Evolutionary conservation across 2,888 invertebrate genomes (phyloP), one percentile per base, ranked within the genome.

Genomic region (Metalampra italica): DNA sequence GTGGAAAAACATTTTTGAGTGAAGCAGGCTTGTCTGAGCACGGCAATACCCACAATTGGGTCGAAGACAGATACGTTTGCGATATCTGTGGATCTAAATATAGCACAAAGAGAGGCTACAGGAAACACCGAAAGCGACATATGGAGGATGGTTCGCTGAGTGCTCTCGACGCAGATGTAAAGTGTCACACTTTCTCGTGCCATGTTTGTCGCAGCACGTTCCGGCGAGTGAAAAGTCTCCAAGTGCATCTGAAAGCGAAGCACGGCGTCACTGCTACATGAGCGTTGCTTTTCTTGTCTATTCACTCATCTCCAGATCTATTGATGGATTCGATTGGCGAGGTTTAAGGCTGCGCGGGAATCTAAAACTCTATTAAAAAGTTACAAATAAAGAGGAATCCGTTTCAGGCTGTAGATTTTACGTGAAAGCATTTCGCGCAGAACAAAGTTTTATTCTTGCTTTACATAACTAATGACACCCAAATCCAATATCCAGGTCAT

Each of bases 1-100:
- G 82, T 30, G 82, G 76, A 0, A 82, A 79, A 34, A 59, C 56
- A 8, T 74, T 75, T 11, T 49, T 54, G 0, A 72, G 59, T 36
- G 56, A 50, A 0, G 52, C 55, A 0, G 68, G 68, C 54, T 63
- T 82, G 34, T 12, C 47, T 0, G 82, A 82, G 40, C 82, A 82
- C 39, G 52, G 52, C 1, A 72, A 73, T 5, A 67, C 60, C 0
- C 82, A 82, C 34, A 61, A 71, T 0, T 70, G 56, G 49, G 49
- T 72, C 0, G 37, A 29, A 0, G 72, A 80, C 51, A 64, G 80
- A 45, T 71, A 60, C 45, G 54, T 71, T 0, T 82, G 82, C 44
- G 46, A 53, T 0, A 51, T 60, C 3, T 82, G 82, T 15, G 62
- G 57, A 0, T 50, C 55, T 0, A 71, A 68, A 1, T 78, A 68